Evolutionary conservation across 2,888 invertebrate genomes (phyloP), one percentile per base, ranked within the genome.

Genomic region (Argyresthia goedartella): DNA sequence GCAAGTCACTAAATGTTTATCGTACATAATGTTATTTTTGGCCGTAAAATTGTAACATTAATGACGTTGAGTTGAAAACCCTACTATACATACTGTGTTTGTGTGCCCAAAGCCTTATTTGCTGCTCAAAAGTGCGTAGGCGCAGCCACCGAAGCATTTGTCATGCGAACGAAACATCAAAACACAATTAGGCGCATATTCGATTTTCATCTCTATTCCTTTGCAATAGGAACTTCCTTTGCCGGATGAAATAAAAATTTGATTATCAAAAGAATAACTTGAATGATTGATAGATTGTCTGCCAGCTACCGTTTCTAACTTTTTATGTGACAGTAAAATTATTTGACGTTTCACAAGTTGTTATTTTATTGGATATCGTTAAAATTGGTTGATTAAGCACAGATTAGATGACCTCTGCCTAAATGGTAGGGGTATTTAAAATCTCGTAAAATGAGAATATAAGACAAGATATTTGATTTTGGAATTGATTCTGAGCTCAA

Each of bases 261-360:
- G 8, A 41, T 41, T 10, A 41, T 41, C 11, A 11, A 11, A 41
- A 41, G 41, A 41, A 41, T 41, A 41, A 4, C n/a, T 41, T 41
- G 41, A 13, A 41, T 41, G 41, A 41, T 41, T 41, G 41, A 41
- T 41, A 13, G 41, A 13, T 41, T 6, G 11, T 13, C 4, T 41
- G 11, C 13, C 11, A 34, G 62, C 63, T 61, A 60, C 60, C 57
- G 58, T 59, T 25, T 52, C 41, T 39, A 16, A 14, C 41, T 61
- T 54, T 53, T 45, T 56, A 52, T 52, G 53, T 49, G 47, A 52
- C 50, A 52, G 52, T 53, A 57, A 57, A 55, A 54, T 52, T 49
- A 53, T 55, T 49, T 54, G 54, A 51, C 54, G 52, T 47, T 53
- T 46, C 25, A 25, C 25, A 52, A 34, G 41, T 52, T 14, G 25